A percentile compares a stretch with the other conserved stretches of the same genome.
Evolutionary conservation across 2,113 vertebrate genomes (phyloP).

Genomic region (Stegastes partitus): DNA sequence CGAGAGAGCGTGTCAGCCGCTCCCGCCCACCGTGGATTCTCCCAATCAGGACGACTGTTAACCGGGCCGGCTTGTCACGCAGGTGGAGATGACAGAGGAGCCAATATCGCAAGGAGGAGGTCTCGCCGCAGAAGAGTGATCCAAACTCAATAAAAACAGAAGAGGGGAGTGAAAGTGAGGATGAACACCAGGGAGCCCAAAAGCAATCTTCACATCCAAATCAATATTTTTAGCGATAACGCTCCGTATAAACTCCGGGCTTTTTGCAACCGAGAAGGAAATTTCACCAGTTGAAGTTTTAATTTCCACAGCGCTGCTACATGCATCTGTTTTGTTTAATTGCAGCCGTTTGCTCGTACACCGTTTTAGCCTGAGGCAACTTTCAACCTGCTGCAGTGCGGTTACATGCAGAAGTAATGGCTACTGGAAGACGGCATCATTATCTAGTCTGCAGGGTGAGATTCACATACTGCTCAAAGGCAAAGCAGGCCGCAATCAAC

Average conservation of each 20-base stretch:
- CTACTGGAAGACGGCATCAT: conserved; percentile 12
- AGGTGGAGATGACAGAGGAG: conserved; percentile 54
- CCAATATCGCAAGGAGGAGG: conserved; percentile 34
- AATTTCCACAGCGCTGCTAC: background rate
- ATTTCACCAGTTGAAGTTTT: conserved; percentile 12
- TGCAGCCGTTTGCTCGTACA: conserved; percentile 4
- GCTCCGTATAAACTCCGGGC: conserved; percentile 1
- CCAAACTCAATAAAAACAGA: conserved; percentile 59
- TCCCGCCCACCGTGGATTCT: conserved; percentile 33
- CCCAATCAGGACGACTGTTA: conserved; percentile 35
- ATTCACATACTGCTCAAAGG: background rate
- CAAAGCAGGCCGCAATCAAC: background rate
- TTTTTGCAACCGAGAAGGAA: background rate
- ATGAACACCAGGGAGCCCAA: conserved; percentile 15
- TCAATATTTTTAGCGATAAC: conserved; percentile 46
- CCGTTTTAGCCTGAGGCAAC: conserved; percentile 21
- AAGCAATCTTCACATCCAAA: conserved; percentile 48
- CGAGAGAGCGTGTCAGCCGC: conserved; percentile 24
- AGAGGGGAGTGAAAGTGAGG: conserved; percentile 22
- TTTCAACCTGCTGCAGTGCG: conserved; percentile 5
- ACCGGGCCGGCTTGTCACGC: conserved; percentile 34
- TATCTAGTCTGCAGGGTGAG: background rate
- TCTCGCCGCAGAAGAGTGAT: conserved; percentile 3
- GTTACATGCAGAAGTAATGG: background rate
- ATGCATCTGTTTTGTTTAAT: conserved; percentile 8